Conservation (phyloP, 2,797 vertebrate species). For the Clarias laeviceps region DNA sequence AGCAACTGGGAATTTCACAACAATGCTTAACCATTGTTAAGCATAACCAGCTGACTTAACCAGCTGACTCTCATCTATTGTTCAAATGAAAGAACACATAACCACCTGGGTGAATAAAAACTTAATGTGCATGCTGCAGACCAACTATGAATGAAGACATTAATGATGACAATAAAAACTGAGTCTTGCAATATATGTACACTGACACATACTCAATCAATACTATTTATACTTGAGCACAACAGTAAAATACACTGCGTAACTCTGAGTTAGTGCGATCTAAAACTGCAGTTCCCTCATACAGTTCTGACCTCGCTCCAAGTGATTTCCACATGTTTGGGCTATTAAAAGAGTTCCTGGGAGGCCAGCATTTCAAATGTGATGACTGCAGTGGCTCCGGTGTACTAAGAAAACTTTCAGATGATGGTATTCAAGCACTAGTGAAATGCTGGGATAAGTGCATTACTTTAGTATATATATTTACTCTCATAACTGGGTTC, state of each 20-base stretch:
- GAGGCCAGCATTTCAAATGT: too few species aligned
- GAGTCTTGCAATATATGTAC: background rate
- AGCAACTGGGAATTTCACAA: too few species aligned
- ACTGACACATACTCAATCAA: background rate
- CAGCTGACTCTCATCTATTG: background rate
- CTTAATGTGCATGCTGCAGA: background rate
- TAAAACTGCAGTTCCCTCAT: background rate
- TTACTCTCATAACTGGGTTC: too few species aligned
- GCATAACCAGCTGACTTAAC: too few species aligned
- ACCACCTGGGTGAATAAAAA: background rate
- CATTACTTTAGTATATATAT: too few species aligned
- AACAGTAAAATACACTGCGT: background rate
- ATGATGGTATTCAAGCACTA: too few species aligned
- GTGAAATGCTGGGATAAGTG: too few species aligned
- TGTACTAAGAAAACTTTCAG: too few species aligned
- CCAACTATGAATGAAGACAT: background rate
- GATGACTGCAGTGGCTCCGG: too few species aligned
- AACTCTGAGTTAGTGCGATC: background rate
- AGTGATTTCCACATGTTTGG: too few species aligned
- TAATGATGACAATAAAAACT: background rate
- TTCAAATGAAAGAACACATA: background rate
- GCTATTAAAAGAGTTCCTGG: too few species aligned
- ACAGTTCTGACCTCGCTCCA: too few species aligned
- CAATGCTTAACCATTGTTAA: background rate
- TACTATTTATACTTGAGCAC: background rate